phyloP scores from a whole-genome alignment of 2,797 vertebrate genomes.

The Labroides dimidiatus region DNA sequence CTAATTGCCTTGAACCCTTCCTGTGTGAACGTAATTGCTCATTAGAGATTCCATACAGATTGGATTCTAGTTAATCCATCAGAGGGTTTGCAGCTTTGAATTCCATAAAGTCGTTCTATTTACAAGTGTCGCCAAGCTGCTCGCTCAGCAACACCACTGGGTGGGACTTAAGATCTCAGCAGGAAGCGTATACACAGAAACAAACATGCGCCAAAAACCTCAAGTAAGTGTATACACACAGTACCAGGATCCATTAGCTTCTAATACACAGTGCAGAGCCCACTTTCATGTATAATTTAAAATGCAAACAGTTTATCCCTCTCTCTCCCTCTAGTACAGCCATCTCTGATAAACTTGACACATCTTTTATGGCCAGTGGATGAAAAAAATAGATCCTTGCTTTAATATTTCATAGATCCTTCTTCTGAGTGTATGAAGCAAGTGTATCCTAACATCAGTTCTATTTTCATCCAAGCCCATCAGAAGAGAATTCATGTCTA shows the following conservation, averaged over 20 bases:
- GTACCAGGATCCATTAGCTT: conserved; percentile 48
- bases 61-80: conserved; percentile 73
- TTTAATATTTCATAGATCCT: conserved; percentile 80
- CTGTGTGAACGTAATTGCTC: conserved; percentile 73
- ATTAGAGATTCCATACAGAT: conserved; percentile 78
- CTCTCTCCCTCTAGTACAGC: conserved; percentile 54
- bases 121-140: conserved; percentile 58
- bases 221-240: background rate
- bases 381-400: conserved; percentile 68
- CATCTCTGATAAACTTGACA: conserved; percentile 71
- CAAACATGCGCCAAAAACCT: conserved; percentile 30
- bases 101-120: conserved; percentile 61
- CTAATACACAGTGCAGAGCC: conserved; percentile 56
- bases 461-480: conserved; percentile 58
- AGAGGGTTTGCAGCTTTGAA: conserved; percentile 61
- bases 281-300: conserved; percentile 82
- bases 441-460: conserved; percentile 59
- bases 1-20: conserved; percentile 77
- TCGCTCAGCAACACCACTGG: conserved; percentile 35
- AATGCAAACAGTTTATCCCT: conserved; percentile 73
- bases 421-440: conserved; percentile 63
- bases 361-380: conserved; percentile 69
- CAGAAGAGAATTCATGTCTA: conserved; percentile 16
- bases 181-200: conserved; percentile 10
- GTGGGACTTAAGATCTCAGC: conserved; percentile 35